Evolutionary conservation across 1,140 invertebrate genomes (phyloP).

Genomic region (Apis cerana): DNA sequence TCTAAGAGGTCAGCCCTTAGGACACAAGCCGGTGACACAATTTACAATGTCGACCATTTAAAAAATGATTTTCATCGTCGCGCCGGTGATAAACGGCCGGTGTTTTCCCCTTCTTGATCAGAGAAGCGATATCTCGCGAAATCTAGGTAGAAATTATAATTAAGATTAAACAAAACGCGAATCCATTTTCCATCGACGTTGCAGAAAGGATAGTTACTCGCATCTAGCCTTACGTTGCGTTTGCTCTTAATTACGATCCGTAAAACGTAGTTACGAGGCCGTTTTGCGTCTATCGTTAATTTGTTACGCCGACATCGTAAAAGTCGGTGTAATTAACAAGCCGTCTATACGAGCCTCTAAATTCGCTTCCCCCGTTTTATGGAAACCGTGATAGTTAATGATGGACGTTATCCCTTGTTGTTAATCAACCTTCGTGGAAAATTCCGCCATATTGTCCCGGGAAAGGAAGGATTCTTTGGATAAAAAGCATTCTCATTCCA

Average conservation of each 20-base stretch:
- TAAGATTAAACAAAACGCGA: neutral
- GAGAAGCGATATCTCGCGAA: too few species aligned
- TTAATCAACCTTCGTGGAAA: neutral
- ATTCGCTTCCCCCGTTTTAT: neutral
- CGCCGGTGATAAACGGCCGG: neutral
- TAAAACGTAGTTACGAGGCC: constrained; percentile 25
- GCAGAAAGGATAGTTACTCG: neutral
- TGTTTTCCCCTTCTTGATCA: too few species aligned
- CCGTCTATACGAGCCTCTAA: neutral
- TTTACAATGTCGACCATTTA: constrained; percentile 13
- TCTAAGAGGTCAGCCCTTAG: constrained; percentile 39
- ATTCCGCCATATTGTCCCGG: neutral
- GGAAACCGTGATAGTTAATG: neutral
- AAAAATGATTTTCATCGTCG: constrained; percentile 21
- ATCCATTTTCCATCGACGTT: neutral
- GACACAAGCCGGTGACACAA: constrained; percentile 31
- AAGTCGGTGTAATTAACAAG: constrained; percentile 35
- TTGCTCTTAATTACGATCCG: constrained; percentile 10
- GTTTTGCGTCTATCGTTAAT: constrained; percentile 15
- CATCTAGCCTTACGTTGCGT: neutral
- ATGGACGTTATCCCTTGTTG: neutral
- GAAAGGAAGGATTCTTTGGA: too few species aligned
- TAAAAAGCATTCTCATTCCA: too few species aligned
- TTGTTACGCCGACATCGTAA: constrained; percentile 14
- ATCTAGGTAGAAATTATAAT: neutral